phyloP scores from a whole-genome alignment of 2,113 vertebrate genomes.

The Dendrocopos noguchii region DNA sequence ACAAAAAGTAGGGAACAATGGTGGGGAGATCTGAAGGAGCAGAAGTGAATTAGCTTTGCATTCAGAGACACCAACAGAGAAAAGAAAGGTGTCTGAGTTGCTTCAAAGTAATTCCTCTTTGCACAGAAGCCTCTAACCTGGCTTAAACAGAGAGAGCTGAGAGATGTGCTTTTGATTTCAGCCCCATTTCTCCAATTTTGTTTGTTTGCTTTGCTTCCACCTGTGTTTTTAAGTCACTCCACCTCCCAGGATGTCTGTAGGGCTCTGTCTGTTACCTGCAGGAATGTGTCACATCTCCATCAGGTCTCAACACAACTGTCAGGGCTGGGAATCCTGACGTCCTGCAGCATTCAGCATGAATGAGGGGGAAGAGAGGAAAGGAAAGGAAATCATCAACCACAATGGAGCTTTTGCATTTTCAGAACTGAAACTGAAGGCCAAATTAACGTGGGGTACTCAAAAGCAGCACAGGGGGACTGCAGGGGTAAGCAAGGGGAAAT shows the following conservation, averaged over 20 bases:
- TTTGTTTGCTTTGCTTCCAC: conserved; percentile 56
- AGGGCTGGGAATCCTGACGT: neutral
- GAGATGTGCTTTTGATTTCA: conserved; percentile 19
- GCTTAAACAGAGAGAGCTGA: neutral
- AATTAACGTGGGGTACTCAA: neutral
- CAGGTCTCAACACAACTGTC: neutral
- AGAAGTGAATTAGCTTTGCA: conserved; percentile 64
- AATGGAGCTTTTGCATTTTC: neutral
- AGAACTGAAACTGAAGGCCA: neutral
- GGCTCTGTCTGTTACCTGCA: neutral
- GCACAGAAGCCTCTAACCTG: neutral
- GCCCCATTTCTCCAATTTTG: neutral
- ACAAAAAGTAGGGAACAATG: conserved; percentile 51
- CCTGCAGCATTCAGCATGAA: neutral
- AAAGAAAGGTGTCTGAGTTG: conserved; percentile 39
- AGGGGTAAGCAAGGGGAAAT: neutral
- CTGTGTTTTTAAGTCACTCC: neutral
- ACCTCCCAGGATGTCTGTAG: neutral
- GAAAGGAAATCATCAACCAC: neutral
- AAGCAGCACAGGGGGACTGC: neutral
- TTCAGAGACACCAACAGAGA: conserved; percentile 7
- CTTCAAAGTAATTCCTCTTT: conserved; percentile 18
- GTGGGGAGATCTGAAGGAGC: conserved; percentile 25
- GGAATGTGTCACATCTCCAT: neutral
- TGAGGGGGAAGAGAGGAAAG: neutral